Evolutionary conservation across 2,113 vertebrate genomes (phyloP).

Genomic region (Dipodomys ordii): DNA sequence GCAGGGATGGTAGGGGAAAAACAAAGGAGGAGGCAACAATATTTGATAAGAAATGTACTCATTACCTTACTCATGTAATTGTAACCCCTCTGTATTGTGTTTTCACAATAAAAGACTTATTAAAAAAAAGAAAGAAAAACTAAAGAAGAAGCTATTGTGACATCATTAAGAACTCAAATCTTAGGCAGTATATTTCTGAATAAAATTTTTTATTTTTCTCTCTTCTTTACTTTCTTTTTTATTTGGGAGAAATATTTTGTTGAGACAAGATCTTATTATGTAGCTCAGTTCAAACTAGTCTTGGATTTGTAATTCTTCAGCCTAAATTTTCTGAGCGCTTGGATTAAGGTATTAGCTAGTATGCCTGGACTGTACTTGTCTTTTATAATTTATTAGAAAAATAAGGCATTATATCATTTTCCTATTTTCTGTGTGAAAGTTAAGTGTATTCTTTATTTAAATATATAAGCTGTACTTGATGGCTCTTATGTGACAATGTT

Average conservation of each 20-base stretch:
- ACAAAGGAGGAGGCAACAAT: too few relatives aligned
- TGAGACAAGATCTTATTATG: background rate
- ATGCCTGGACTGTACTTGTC: background rate
- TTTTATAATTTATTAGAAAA: background rate
- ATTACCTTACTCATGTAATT: too few relatives aligned
- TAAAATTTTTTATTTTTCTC: background rate
- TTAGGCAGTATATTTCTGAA: background rate
- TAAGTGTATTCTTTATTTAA: background rate
- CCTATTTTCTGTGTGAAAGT: constrained; percentile 24
- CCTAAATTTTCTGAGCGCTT: background rate
- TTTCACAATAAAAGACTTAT: too few relatives aligned
- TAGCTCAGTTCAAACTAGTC: background rate
- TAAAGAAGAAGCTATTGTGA: background rate
- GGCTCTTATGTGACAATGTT: constrained; percentile 21
- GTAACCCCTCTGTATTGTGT: too few relatives aligned
- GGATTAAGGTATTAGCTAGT: too few relatives aligned
- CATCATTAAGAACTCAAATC: constrained; percentile 10
- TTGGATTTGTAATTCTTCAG: background rate
- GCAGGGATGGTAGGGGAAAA: too few relatives aligned
- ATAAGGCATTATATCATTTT: background rate
- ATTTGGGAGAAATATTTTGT: background rate
- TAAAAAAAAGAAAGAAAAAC: background rate
- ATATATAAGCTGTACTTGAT: background rate
- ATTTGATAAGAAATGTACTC: too few relatives aligned
- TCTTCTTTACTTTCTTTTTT: background rate